Conservation (phyloP, 2,888 invertebrate species). For the Macaria liturata region DNA sequence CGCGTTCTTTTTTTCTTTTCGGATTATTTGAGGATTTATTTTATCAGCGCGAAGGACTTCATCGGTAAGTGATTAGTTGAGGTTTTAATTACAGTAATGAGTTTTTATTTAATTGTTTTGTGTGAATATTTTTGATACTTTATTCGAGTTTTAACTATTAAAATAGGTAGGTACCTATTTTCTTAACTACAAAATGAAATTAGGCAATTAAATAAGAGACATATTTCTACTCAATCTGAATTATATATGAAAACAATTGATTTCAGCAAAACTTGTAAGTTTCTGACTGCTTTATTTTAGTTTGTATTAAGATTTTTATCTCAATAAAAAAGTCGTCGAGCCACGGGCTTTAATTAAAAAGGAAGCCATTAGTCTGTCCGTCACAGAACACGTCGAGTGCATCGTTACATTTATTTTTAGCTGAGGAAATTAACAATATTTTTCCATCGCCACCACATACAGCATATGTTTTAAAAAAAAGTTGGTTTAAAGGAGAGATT, state of each 20-base stretch:
- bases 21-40: slow-evolving; percentile 31
- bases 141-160: too few species aligned
- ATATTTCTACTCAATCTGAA: too few species aligned
- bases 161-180: too few species aligned
- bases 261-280: too few species aligned
- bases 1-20: slow-evolving; percentile 25
- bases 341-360: slow-evolving; percentile 42
- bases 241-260: too few species aligned
- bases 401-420: slow-evolving; percentile 41
- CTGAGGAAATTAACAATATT: slow-evolving; percentile 14
- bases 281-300: too few species aligned
- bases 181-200: too few species aligned
- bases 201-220: too few species aligned
- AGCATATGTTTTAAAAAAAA: too few species aligned
- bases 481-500: too few species aligned
- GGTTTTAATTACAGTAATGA: slow-evolving; percentile 6
- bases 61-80: slow-evolving; percentile 35
- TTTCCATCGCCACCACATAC: background rate
- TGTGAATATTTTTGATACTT: too few species aligned
- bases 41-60: slow-evolving; percentile 27
- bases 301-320: too few species aligned
- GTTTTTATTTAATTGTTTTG: slow-evolving; percentile 3
- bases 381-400: slow-evolving; percentile 35
- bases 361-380: slow-evolving; percentile 43
- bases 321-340: slow-evolving; percentile 12